These are phyloP conservation scores for Maccullochella peelii DNA, from an alignment of 2,113 vertebrate species.

Conservation along the genomic window DNA sequence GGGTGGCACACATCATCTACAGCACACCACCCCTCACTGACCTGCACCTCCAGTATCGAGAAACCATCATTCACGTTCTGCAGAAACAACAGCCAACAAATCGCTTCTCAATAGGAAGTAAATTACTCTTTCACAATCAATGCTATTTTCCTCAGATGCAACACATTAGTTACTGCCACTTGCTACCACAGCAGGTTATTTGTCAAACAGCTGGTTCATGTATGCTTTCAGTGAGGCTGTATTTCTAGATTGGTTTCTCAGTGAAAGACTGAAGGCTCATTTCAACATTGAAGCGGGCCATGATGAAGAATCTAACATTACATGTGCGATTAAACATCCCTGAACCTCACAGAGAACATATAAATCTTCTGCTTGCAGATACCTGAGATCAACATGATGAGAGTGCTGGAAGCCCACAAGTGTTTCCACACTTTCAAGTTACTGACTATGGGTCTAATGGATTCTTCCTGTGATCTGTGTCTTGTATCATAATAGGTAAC, in stretches of 20 bases:
- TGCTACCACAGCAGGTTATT: conserved; percentile 53
- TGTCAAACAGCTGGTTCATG: conserved; percentile 56
- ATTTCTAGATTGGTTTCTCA: conserved; percentile 44
- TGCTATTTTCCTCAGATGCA: conserved; percentile 63
- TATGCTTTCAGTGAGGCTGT: conserved; percentile 30
- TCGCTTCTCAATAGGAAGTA: conserved; percentile 68
- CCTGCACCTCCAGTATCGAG: conserved; percentile 41
- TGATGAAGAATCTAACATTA: conserved; percentile 38
- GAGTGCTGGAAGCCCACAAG: conserved; percentile 16
- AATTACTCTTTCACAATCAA: conserved; percentile 72
- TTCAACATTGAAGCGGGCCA: conserved; percentile 16
- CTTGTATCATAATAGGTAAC: conserved; percentile 26
- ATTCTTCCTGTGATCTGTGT: conserved; percentile 40
- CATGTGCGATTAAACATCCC: conserved; percentile 34
- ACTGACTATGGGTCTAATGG: conserved; percentile 32
- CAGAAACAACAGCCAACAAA: conserved; percentile 68
- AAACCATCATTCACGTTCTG: conserved; percentile 64
- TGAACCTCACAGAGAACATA: background rate
- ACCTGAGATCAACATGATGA: conserved; percentile 9
- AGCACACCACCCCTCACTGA: conserved; percentile 35
- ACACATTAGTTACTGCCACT: conserved; percentile 72
- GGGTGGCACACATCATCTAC: conserved; percentile 38
- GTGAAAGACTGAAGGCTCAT: conserved; percentile 24
- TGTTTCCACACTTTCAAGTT: background rate
- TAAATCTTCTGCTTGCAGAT: conserved; percentile 41